Conservation (phyloP, 1,140 invertebrate genomes). For the Habropoda laboriosa region DNA sequence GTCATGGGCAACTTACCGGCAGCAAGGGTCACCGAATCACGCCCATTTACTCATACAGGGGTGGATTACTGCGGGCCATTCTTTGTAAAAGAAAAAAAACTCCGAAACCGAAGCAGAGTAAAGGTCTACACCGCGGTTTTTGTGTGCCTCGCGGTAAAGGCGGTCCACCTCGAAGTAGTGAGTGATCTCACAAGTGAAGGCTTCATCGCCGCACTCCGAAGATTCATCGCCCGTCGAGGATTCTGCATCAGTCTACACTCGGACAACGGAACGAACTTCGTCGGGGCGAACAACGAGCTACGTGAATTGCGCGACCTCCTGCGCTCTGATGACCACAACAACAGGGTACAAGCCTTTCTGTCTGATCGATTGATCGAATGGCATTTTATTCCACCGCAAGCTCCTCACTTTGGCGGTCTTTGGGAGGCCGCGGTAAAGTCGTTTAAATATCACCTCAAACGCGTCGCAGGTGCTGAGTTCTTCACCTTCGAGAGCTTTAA, state of each 20-base stretch:
- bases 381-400: background rate
- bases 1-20: background rate
- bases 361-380: background rate
- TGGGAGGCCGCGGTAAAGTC: background rate
- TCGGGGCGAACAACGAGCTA: background rate
- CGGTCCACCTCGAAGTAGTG: constrained; percentile 1
- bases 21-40: too few species aligned
- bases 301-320: background rate
- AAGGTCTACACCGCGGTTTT: constrained; percentile 10
- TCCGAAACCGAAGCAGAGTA: background rate
- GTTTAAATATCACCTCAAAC: background rate
- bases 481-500: constrained; percentile 2
- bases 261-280: constrained; percentile 12
- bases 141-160: background rate
- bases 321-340: background rate
- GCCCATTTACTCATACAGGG: too few species aligned
- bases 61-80: constrained; percentile 22
- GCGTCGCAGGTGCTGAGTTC: background rate
- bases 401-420: constrained; percentile 10
- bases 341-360: background rate
- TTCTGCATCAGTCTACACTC: background rate
- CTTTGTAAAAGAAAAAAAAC: background rate
- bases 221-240: background rate
- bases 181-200: background rate
- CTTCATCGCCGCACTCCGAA: background rate